A percentile compares a stretch with the other conserved stretches of the same genome.
Evolutionary conservation across 2,888 invertebrate species (phyloP).

Genomic region (Cryptus armator): DNA sequence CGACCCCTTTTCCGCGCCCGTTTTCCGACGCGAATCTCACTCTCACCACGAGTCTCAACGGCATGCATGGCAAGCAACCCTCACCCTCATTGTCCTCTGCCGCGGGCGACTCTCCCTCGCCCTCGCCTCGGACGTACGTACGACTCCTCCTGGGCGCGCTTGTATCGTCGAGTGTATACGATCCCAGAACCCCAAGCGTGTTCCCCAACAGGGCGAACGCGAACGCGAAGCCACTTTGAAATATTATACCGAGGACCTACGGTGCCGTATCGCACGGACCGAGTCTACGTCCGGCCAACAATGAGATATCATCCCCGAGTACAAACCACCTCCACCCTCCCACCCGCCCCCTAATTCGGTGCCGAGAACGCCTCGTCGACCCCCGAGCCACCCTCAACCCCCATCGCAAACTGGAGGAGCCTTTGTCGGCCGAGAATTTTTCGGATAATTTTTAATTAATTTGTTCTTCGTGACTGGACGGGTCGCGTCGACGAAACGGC

Average conservation of each 20-base stretch:
- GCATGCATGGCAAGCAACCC: conserved; percentile 57
- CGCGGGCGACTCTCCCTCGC: conserved; percentile 62
- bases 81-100: conserved; percentile 68
- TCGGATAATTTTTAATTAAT: conserved; percentile 80
- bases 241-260: conserved; percentile 78
- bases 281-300: conserved; percentile 73
- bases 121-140: conserved; percentile 61
- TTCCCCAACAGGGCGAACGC: conserved; percentile 62
- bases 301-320: conserved; percentile 74
- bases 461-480: conserved; percentile 66
- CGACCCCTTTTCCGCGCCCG: conserved; percentile 77
- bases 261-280: conserved; percentile 75
- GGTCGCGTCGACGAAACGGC: conserved; percentile 22
- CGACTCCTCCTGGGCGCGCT: conserved; percentile 55
- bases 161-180: conserved; percentile 59
- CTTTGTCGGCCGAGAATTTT: conserved; percentile 76
- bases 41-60: conserved; percentile 68
- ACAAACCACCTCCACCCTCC: conserved; percentile 46
- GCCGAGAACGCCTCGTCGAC: conserved; percentile 27
- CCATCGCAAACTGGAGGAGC: conserved; percentile 63
- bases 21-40: conserved; percentile 73
- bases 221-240: conserved; percentile 80
- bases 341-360: conserved; percentile 32
- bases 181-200: conserved; percentile 32
- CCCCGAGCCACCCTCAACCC: conserved; percentile 19